Conservation (phyloP, 2,113 vertebrate species). For the Pelodiscus sinensis region DNA sequence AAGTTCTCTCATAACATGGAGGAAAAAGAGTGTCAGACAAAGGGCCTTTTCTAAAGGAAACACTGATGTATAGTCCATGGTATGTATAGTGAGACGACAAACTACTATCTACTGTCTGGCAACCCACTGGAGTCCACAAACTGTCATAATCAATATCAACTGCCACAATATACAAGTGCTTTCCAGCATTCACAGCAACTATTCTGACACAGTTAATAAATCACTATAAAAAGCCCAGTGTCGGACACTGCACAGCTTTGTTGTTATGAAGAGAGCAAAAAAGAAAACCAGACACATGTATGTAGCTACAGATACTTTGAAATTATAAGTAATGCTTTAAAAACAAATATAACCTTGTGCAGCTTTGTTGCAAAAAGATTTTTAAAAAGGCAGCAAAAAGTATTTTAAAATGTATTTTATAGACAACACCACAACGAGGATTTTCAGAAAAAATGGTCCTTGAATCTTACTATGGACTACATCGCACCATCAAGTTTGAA, state of each 20-base stretch:
- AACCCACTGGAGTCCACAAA: conserved; percentile 61
- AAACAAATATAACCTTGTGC: conserved; percentile 17
- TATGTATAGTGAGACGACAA: conserved; percentile 69
- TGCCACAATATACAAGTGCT: conserved; percentile 68
- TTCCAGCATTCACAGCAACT: conserved; percentile 71
- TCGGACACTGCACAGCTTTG: conserved; percentile 65
- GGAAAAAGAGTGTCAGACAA: conserved; percentile 33
- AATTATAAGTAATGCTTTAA: conserved; percentile 53
- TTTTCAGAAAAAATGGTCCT: conserved; percentile 21
- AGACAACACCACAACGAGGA: conserved; percentile 37
- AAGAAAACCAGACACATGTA: conserved; percentile 48
- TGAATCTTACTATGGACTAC: conserved; percentile 32
- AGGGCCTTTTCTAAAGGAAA: conserved; percentile 51
- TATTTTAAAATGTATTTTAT: conserved; percentile 12
- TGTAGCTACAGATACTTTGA: conserved; percentile 8
- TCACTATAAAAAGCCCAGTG: conserved; percentile 63
- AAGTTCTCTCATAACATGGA: conserved; percentile 32
- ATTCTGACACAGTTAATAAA: conserved; percentile 78
- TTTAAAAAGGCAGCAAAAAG: conserved; percentile 10
- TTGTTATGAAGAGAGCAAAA: conserved; percentile 61
- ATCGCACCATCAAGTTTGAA: background rate
- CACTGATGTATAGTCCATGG: conserved; percentile 59
- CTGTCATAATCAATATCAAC: conserved; percentile 79
- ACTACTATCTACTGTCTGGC: conserved; percentile 62
- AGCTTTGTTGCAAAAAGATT: conserved; percentile 7